These are phyloP conservation scores for Catharus ustulatus DNA, from an alignment of 2,797 vertebrate genomes.

Conservation along the genomic window DNA sequence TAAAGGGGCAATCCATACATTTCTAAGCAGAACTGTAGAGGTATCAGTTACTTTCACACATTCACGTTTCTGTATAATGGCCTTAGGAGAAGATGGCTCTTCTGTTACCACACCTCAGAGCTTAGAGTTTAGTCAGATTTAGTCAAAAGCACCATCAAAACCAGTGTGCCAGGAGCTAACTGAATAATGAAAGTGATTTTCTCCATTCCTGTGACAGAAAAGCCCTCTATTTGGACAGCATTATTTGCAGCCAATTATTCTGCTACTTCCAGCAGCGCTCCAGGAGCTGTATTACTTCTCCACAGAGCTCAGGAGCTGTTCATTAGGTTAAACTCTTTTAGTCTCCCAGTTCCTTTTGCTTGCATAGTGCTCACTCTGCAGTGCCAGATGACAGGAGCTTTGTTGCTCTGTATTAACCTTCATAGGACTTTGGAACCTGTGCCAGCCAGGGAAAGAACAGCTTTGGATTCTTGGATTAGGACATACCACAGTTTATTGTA, in stretches of 20 bases:
- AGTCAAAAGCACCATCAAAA: neutral
- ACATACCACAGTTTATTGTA: neutral
- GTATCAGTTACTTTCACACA: neutral
- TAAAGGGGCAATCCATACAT: neutral
- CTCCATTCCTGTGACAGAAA: neutral
- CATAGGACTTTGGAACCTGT: neutral
- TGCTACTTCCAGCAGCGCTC: neutral
- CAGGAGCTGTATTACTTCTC: neutral
- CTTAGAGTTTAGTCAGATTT: neutral
- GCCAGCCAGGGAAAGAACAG: neutral
- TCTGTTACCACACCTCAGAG: neutral
- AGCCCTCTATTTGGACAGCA: neutral
- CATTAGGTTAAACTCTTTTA: neutral
- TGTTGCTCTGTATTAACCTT: neutral
- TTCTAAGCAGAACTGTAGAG: neutral
- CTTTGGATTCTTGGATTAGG: neutral
- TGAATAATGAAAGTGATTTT: neutral
- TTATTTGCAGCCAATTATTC: slow-evolving; percentile 8
- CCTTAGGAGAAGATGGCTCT: neutral
- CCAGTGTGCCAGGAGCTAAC: neutral
- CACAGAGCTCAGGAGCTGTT: neutral
- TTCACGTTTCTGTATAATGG: neutral
- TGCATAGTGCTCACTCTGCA: neutral
- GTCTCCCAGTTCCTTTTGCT: neutral
- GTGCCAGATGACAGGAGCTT: neutral